Percentiles rank a stretch among this genome's conserved stretches.
These are phyloP conservation scores for Chunga burmeisteri DNA, from an alignment of 2,113 vertebrate species.

Conservation along the genomic window DNA sequence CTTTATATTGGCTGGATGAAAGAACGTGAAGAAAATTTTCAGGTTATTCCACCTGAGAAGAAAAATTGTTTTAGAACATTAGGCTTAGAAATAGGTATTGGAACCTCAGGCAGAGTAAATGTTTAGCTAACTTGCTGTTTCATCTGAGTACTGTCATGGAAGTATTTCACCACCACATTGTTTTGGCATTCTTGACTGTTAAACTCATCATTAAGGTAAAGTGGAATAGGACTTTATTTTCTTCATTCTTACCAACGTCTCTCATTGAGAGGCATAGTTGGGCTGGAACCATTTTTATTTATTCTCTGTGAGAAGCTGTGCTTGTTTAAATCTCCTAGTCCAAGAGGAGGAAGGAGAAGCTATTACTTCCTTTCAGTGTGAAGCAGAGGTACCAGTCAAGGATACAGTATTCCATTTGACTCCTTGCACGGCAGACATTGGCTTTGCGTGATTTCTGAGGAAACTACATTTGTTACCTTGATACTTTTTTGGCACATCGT, in stretches of 20 bases:
- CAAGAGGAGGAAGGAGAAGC: not conserved
- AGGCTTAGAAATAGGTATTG: not conserved
- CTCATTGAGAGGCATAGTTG: not conserved
- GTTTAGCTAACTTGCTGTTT: not conserved
- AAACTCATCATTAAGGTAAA: not conserved
- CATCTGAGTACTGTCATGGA: not conserved
- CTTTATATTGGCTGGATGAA: not conserved
- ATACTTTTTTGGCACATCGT: not conserved
- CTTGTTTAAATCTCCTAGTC: not conserved
- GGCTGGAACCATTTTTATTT: not conserved
- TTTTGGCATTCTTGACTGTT: not conserved
- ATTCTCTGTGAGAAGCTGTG: not conserved
- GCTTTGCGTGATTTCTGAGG: not conserved
- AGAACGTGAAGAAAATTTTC: not conserved
- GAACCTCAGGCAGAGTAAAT: not conserved
- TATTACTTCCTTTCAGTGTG: not conserved
- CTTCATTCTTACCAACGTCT: not conserved
- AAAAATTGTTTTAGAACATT: not conserved
- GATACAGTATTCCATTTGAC: not conserved
- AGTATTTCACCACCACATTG: not conserved
- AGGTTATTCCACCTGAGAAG: not conserved
- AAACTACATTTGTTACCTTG: not conserved
- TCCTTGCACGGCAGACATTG: not conserved
- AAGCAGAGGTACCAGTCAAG: not conserved
- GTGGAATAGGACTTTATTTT: not conserved